A percentile compares a stretch with the other conserved stretches of the same genome.
Conservation (phyloP, 2,797 vertebrate species). For the Sciurus carolinensis region DNA sequence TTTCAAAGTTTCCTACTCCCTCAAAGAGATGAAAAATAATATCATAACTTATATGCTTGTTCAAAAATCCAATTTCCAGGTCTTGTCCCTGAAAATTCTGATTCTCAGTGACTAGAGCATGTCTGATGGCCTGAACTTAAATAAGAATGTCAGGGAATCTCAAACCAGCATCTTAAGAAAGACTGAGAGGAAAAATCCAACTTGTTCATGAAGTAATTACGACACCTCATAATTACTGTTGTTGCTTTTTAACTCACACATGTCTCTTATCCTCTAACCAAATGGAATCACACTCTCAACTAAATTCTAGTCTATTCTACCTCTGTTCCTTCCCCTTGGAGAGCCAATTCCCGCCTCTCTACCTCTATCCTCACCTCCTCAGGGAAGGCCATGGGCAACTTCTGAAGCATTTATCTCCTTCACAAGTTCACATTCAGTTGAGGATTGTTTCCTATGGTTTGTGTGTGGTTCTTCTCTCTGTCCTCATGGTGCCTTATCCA, state of each 20-base stretch:
- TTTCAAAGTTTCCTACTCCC: background rate
- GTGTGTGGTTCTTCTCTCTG: background rate
- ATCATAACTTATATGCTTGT: background rate
- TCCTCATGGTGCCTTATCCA: background rate
- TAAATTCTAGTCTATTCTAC: background rate
- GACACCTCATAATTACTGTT: background rate
- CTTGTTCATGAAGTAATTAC: background rate
- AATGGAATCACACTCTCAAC: background rate
- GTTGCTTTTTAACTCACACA: background rate
- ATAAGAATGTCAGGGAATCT: background rate
- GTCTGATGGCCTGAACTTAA: background rate
- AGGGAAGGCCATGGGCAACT: background rate
- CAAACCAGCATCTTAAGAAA: background rate
- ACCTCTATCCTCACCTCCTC: background rate
- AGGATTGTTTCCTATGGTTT: background rate
- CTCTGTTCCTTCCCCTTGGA: background rate
- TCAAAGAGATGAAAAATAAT: slow-evolving; percentile 32
- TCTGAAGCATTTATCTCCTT: background rate
- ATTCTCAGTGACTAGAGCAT: background rate
- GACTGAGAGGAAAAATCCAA: no score
- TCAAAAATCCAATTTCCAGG: background rate
- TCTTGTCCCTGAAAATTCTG: background rate
- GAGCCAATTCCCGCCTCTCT: background rate
- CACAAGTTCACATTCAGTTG: background rate
- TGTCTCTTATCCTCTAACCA: background rate